Evolutionary conservation across 1,140 invertebrate species (phyloP).

Genomic region (Drosophila bipectinata): DNA sequence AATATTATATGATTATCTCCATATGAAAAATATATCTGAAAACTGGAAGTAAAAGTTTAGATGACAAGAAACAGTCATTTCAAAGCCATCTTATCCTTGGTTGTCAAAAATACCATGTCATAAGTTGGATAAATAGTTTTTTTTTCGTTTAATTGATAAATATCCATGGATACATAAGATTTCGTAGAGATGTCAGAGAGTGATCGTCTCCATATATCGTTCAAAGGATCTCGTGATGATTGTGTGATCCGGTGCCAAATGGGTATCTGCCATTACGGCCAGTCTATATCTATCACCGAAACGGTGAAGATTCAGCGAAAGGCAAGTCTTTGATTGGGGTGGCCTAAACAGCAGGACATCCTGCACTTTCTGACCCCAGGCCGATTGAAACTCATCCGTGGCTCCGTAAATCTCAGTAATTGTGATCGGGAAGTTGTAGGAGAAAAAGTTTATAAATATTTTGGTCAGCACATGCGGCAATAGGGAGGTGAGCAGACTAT

Average conservation of each 20-base stretch:
- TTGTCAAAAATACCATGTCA: not conserved
- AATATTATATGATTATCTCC: not conserved
- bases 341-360: conserved; percentile 91
- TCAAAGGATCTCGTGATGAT: conserved; percentile 75
- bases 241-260: conserved; percentile 86
- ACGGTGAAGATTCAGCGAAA: conserved; percentile 90
- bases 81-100: not conserved
- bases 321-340: conserved; percentile 91
- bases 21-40: not conserved
- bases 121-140: conserved; percentile 33
- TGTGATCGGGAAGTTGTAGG: conserved; percentile 89
- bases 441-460: conserved; percentile 88
- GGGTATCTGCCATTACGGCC: conserved; percentile 90
- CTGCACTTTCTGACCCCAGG: conserved; percentile 89
- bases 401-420: conserved; percentile 88
- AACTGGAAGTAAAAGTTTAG: not conserved
- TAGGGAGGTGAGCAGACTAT: conserved; percentile 87
- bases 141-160: conserved; percentile 17
- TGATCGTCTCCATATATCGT: conserved; percentile 73
- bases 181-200: conserved; percentile 35
- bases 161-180: not conserved
- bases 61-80: not conserved
- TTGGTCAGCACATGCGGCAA: conserved; percentile 88
- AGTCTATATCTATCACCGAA: conserved; percentile 88
- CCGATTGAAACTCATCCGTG: conserved; percentile 77